Percentiles rank a stretch among this genome's conserved stretches.
Evolutionary conservation across 2,888 invertebrate species (phyloP).

Genomic region (Platerodrilus igneus): DNA sequence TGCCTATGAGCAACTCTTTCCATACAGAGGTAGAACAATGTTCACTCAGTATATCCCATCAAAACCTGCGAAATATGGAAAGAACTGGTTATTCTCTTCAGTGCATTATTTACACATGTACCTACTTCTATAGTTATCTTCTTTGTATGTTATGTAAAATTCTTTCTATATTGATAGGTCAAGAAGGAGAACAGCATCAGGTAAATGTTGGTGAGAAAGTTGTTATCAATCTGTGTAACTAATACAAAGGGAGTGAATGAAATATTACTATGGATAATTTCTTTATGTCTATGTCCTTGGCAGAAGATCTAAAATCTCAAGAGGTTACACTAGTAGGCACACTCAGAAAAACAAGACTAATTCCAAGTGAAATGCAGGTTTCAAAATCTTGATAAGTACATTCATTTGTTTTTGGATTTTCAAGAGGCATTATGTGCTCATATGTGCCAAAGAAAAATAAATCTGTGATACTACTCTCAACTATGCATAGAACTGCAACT

Average conservation of each 20-base stretch:
- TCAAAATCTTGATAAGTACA: no score
- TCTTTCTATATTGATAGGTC: conserved; percentile 1
- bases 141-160: not conserved
- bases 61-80: conserved; percentile 11
- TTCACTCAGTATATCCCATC: conserved; percentile 12
- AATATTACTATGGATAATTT: conserved; percentile 12
- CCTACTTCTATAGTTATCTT: not conserved
- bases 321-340: no score
- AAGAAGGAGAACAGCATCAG: conserved; percentile 3
- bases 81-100: conserved; percentile 6
- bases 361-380: no score
- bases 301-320: not conserved
- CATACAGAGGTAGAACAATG: conserved; percentile 8
- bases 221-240: conserved; percentile 6
- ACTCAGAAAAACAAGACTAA: not conserved
- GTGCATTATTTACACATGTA: conserved; percentile 10
- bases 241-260: conserved; percentile 6
- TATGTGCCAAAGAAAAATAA: no score
- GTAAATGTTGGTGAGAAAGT: conserved; percentile 8
- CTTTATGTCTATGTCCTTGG: conserved; percentile 3
- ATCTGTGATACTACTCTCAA: no score
- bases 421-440: no score
- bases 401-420: no score
- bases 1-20: conserved; percentile 8
- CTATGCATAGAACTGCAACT: no score